phyloP scores from a whole-genome alignment of 2,113 vertebrate genomes.

The Cephalopholis sonnerati region DNA sequence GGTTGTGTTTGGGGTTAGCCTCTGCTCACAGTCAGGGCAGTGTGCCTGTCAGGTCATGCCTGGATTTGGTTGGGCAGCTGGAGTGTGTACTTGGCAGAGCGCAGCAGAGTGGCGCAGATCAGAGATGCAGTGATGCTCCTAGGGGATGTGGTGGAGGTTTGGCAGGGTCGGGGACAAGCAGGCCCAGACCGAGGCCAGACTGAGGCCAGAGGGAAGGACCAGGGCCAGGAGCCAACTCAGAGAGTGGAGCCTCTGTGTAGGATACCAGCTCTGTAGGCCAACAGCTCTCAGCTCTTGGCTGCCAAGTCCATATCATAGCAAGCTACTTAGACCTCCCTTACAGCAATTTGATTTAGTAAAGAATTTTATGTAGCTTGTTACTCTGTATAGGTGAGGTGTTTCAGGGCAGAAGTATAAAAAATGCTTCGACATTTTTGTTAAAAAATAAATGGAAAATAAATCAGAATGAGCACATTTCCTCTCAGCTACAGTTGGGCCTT shows the following conservation, averaged over 20 bases:
- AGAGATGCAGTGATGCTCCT: conserved; percentile 76
- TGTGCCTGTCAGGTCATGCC: conserved; percentile 71
- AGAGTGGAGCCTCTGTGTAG: conserved; percentile 71
- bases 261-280: conserved; percentile 53
- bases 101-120: conserved; percentile 60
- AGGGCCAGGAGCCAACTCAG: conserved; percentile 63
- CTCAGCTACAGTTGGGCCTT: conserved; percentile 28
- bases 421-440: conserved; percentile 18
- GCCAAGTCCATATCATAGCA: conserved; percentile 59
- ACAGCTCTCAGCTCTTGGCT: conserved; percentile 54
- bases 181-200: conserved; percentile 72
- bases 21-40: conserved; percentile 67
- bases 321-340: conserved; percentile 61
- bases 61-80: conserved; percentile 60
- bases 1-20: conserved; percentile 53
- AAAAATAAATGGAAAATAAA: conserved; percentile 31
- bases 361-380: conserved; percentile 43
- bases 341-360: conserved; percentile 58
- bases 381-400: conserved; percentile 34
- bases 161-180: conserved; percentile 62
- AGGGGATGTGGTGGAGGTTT: conserved; percentile 71
- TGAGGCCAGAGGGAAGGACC: conserved; percentile 75
- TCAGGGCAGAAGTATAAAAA: neutral
- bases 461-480: conserved; percentile 12
- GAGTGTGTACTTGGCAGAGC: conserved; percentile 69